These are phyloP conservation scores for Liolophura sinensis DNA, from an alignment of 1,140 invertebrate genomes.

Conservation along the genomic window DNA sequence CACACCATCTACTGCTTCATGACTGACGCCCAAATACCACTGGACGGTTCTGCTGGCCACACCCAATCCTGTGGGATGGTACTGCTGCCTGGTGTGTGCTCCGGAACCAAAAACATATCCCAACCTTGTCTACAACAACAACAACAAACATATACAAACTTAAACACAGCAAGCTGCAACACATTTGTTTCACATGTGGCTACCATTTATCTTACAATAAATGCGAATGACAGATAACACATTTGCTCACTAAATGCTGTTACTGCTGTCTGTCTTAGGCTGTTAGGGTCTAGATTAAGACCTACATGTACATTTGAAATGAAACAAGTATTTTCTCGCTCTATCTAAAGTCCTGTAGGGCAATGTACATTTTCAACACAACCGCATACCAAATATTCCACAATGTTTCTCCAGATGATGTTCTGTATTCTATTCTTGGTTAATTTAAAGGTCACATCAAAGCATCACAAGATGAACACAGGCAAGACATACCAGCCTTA, in stretches of 20 bases:
- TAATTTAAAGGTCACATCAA: background rate
- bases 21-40: constrained; percentile 26
- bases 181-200: background rate
- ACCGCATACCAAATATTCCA: background rate
- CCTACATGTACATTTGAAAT: no score
- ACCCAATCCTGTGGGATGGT: constrained; percentile 32
- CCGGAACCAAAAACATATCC: constrained; percentile 28
- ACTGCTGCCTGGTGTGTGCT: constrained; percentile 20
- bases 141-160: no score
- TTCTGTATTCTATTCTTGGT: background rate
- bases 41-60: constrained; percentile 25
- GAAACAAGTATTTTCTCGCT: no score
- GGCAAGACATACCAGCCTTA: no score
- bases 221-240: background rate
- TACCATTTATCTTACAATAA: background rate
- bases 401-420: background rate
- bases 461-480: background rate
- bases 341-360: no score
- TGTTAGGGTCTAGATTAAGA: no score
- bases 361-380: no score
- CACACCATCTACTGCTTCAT: constrained; percentile 11
- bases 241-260: no score
- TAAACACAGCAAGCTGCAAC: background rate
- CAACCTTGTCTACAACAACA: constrained; percentile 27
- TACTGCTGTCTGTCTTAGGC: no score